Conservation (phyloP, 2,113 vertebrate species). For the Pedetes capensis region DNA sequence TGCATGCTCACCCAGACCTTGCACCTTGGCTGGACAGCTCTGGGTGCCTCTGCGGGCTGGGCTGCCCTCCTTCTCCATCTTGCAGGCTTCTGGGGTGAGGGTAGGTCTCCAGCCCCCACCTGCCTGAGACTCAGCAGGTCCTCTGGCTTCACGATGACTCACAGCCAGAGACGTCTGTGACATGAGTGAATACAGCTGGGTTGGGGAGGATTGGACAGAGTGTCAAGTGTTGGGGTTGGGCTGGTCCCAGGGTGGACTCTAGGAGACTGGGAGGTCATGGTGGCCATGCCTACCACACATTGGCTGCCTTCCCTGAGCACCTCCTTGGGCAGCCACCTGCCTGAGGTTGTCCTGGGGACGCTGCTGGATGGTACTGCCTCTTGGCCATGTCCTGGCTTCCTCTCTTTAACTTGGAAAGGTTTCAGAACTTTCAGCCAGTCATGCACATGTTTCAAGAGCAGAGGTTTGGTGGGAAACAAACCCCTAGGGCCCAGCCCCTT, state of each 20-base stretch:
- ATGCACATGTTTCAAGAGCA: neutral
- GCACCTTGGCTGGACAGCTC: neutral
- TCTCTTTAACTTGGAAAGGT: neutral
- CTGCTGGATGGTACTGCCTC: neutral
- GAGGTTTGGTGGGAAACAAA: neutral
- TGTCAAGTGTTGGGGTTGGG: neutral
- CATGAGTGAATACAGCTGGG: accelerated
- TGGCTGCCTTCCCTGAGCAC: neutral
- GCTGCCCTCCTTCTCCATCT: neutral
- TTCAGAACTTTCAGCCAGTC: neutral
- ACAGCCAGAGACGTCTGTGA: accelerated
- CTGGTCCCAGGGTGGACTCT: too few species aligned
- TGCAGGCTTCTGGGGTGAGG: too few species aligned
- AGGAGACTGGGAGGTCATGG: neutral
- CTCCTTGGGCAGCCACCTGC: neutral
- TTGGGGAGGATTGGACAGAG: too few species aligned
- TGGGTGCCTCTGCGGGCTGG: neutral
- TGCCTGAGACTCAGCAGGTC: neutral
- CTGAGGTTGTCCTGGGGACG: neutral
- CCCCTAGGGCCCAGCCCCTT: neutral
- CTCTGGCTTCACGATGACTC: neutral
- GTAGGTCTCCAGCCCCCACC: too few species aligned
- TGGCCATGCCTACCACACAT: neutral
- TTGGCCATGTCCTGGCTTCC: neutral
- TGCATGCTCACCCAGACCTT: too few species aligned